Evolutionary conservation across 1,140 invertebrate species (phyloP), one percentile per base, ranked within the genome.

Genomic region (Plectrocnemia conspersa): DNA sequence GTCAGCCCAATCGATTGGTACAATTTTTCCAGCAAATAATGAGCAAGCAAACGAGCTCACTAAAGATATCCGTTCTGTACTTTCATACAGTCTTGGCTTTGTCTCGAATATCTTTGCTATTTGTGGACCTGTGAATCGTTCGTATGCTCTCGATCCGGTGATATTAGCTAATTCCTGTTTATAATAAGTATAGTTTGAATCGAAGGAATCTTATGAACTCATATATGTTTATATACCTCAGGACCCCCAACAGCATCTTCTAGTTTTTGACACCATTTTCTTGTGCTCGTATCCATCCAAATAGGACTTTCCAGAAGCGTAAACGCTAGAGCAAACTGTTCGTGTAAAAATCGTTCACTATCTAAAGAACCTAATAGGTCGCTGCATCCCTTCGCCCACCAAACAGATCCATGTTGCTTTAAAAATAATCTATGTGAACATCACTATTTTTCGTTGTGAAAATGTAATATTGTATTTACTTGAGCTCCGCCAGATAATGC

Each of bases 211-310:
- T n/a, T 55, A 40, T 25, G 18, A 44, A 53, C 42, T 44, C 42
- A n/a, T 50, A n/a, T 3, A 18, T 11, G 16, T 10, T 50, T 18
- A 46, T 19, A 55, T 68, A 86, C 85, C 70, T 82, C 75, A 48
- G 86, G 73, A 3, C 93, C 91, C 19, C 92, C 93, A 15, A 92
- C 77, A 35, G 77, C 78, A 24, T 84, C 77, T 70, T 97, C 93
- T 32, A 97, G 68, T 49, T 83, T 70, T 35, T 75, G 68, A 68
- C 94, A 97, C 62, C 96, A 84, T 35, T 79, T 72, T 0, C 77
- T 81, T 0, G 94, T 97, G 58, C 90, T 94, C 0, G 88, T 86
- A 71, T 98, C 94, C 93, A 96, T 95, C 95, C 95, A 98, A 22
- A 96, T 82, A 0, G 95, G 95, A n/a, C 91, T 91, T 48, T 90